A percentile compares a stretch with the other conserved stretches of the same genome.
Evolutionary conservation across 2,113 vertebrate species (phyloP).

Genomic region (Melanostigma gelatinosum): DNA sequence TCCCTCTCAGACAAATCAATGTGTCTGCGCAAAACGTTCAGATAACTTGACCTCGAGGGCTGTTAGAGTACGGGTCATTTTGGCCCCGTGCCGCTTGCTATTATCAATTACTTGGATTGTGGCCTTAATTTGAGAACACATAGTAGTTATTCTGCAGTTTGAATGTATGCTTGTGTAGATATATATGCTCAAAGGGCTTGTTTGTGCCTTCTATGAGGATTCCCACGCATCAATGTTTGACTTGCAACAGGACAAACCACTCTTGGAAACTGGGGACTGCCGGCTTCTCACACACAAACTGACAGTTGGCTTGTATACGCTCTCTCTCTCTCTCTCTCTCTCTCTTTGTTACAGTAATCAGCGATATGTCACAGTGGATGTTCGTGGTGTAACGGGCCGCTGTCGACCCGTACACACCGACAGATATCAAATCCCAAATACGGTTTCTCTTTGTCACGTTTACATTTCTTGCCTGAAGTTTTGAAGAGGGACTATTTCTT

Average conservation of each 20-base stretch:
- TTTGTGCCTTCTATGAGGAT: neutral
- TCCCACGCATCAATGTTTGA: conserved; percentile 24
- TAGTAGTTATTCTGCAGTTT: neutral
- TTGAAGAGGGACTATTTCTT: neutral
- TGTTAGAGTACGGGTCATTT: neutral
- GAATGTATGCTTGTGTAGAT: neutral
- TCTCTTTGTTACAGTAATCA: no score
- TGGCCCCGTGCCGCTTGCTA: no score
- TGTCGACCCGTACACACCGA: no score
- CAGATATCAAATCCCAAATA: no score
- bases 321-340: neutral
- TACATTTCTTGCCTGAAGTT: no score
- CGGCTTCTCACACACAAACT: neutral
- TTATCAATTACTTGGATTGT: neutral
- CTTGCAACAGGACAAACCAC: conserved; percentile 32
- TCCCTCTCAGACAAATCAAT: neutral
- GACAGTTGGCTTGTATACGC: neutral
- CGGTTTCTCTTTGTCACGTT: no score
- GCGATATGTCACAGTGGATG: no score
- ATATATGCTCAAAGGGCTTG: neutral
- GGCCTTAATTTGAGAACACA: neutral
- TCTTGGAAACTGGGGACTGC: neutral
- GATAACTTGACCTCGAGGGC: neutral
- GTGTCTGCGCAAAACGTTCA: neutral
- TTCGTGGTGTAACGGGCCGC: no score